These are phyloP conservation scores for Phenacoccus solenopsis DNA, from an alignment of 1,140 invertebrate species.

Conservation along the genomic window DNA sequence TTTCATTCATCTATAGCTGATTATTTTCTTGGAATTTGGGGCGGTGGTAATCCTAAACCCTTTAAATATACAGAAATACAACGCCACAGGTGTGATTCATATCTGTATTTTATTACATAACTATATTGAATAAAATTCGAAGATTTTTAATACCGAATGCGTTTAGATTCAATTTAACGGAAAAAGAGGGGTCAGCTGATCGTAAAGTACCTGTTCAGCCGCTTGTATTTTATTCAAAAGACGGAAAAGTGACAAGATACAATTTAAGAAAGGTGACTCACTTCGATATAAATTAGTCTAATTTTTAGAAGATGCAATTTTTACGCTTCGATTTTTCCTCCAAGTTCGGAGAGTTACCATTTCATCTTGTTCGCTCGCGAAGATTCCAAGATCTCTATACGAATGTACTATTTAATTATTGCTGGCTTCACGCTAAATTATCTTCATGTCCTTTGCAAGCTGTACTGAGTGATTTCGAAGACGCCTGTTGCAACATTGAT, in stretches of 20 bases:
- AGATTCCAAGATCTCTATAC: constrained; percentile 87
- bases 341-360: constrained; percentile 89
- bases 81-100: constrained; percentile 56
- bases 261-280: constrained; percentile 66
- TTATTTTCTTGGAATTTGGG: constrained; percentile 94
- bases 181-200: constrained; percentile 86
- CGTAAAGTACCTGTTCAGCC: constrained; percentile 92
- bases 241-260: constrained; percentile 72
- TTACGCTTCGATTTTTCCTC: too few relatives aligned
- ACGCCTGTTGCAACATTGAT: constrained; percentile 71
- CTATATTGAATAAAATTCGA: too few relatives aligned
- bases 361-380: constrained; percentile 77
- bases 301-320: too few relatives aligned
- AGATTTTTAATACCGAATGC: too few relatives aligned
- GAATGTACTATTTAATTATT: constrained; percentile 92
- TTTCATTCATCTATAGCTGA: constrained; percentile 96
- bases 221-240: constrained; percentile 78
- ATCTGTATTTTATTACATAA: too few relatives aligned
- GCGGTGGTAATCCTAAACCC: constrained; percentile 83
- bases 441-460: constrained; percentile 89
- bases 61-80: constrained; percentile 97
- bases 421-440: constrained; percentile 93
- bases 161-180: constrained; percentile 61
- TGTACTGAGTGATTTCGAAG: constrained; percentile 90
- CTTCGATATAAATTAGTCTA: neutral